Conservation (phyloP, 2,797 vertebrate genomes). For the Micrastur ruficollis region DNA sequence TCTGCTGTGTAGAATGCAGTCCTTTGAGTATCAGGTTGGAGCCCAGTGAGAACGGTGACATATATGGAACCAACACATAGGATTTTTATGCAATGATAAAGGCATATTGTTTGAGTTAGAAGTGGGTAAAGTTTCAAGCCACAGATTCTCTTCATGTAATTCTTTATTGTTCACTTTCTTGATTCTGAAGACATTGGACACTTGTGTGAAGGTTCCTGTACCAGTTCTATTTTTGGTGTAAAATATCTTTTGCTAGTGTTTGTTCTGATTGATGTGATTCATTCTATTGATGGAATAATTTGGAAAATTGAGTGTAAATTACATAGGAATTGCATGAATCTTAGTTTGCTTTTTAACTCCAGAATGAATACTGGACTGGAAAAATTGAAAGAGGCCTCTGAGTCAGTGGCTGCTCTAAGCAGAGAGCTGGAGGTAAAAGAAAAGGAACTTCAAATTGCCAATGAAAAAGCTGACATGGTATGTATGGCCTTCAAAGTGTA, state of each 20-base stretch:
- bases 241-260: neutral
- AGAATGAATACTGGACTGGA: conserved; percentile 94
- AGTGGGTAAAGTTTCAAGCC: neutral
- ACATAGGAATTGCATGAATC: neutral
- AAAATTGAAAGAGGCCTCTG: conserved; percentile 93
- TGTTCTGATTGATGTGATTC: neutral
- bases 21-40: neutral
- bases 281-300: neutral
- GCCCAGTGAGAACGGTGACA: neutral
- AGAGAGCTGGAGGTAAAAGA: conserved; percentile 92
- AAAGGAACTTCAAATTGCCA: conserved; percentile 90
- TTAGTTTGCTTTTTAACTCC: conserved; percentile 25
- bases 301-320: neutral
- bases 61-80: neutral
- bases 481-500: neutral
- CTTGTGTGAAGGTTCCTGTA: neutral
- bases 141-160: neutral
- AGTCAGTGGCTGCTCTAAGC: conserved; percentile 89
- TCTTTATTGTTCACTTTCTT: neutral
- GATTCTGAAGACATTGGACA: neutral
- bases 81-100: neutral
- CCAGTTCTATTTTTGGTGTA: neutral
- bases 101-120: neutral
- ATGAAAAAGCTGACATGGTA: conserved; percentile 92
- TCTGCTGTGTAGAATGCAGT: neutral